Evolutionary conservation across 1,140 invertebrate genomes (phyloP), one percentile per base, ranked within the genome.

Genomic region (Contarinia nasturtii): DNA sequence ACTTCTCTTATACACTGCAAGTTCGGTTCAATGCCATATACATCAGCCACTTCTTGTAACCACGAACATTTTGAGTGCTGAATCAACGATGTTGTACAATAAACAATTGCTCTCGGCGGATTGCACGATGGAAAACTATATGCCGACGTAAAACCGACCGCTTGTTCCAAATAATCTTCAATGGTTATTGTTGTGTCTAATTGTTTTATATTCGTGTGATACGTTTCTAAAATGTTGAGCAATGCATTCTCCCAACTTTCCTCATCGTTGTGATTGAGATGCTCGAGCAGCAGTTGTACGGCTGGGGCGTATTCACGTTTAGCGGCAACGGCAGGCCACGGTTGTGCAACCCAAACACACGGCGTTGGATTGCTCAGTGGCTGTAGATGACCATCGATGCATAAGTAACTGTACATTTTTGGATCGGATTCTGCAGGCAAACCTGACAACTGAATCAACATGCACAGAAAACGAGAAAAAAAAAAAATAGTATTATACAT

Each of bases 271-370:
- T 57, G 56, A 0, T 53, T 59, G 2, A 77, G 46, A 0, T 64
- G 58, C 0, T 57, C 55, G 1, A 78, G 56, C 7, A 78, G 54
- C 5, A 60, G 55, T 43, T 71, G 67, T 11, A 82, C 68, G 12
- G 69, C 68, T 48, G 68, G 67, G 2, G 76, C 72, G 40, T 67
- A 66, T 21, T 70, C 61, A 73, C 69, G 68, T 53, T 70, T 72
- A 14, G 78, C 68, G 7, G 74, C 74, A 36, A 83, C 60, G 0
- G 78, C 74, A 1, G 76, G 71, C 78, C 80, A 84, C 0, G 83
- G 83, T 57, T 79, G 75, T 1, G 76, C 65, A n/a, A 85, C 69
- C 84, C 84, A 88, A 2, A 74, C 59, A 55, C 84, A 88, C 0
- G 78, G 79, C 44, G 69, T 65, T 0, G 67, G 54, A 2, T 61